Conservation (phyloP, 2,113 vertebrate species). For the Leucosticte australis region DNA sequence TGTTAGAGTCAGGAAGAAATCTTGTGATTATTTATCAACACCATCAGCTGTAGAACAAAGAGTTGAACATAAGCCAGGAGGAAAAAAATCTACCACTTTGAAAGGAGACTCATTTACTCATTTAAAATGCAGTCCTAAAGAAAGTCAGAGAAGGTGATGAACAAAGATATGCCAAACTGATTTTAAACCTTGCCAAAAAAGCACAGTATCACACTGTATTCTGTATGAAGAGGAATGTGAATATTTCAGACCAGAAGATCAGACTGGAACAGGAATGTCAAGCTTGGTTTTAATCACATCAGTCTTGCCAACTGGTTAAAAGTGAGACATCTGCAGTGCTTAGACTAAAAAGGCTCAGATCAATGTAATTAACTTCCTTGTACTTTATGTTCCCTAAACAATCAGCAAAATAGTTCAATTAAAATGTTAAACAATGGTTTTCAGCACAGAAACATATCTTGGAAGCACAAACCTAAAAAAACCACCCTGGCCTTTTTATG, state of each 20-base stretch:
- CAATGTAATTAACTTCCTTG: not conserved
- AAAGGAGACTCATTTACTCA: not conserved
- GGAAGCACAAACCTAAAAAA: not conserved
- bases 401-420: not conserved
- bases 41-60: conserved; percentile 32
- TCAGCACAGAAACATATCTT: not conserved
- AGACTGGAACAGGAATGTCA: not conserved
- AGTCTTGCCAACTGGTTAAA: not conserved
- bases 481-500: not conserved
- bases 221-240: not conserved
- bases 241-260: not conserved
- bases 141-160: not conserved
- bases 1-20: not conserved
- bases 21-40: conserved; percentile 21
- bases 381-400: not conserved
- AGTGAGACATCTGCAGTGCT: not conserved
- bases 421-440: not conserved
- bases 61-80: not conserved
- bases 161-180: not conserved
- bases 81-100: not conserved
- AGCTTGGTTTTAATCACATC: not conserved
- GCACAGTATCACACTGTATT: not conserved
- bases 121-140: not conserved
- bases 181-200: not conserved
- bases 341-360: not conserved